A percentile compares a stretch with the other conserved stretches of the same genome.
phyloP scores from a whole-genome alignment of 2,113 vertebrate species.

The Forbesichthys agassizii region DNA sequence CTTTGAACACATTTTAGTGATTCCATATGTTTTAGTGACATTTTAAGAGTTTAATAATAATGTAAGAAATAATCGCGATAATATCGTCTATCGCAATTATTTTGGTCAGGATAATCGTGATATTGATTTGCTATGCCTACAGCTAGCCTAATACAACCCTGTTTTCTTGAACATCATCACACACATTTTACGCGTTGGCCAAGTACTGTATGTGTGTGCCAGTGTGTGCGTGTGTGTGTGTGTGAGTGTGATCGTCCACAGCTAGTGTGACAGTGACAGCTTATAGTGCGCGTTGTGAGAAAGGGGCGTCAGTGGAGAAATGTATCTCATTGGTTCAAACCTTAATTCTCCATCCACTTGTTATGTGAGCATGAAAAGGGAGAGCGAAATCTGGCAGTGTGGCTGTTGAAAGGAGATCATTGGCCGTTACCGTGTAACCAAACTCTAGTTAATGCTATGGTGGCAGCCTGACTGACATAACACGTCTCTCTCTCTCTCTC shows the following conservation, averaged over 20 bases:
- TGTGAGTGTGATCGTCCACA: conserved; percentile 26
- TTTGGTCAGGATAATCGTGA: too few species aligned
- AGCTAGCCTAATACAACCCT: conserved; percentile 14
- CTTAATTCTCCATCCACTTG: conserved; percentile 21
- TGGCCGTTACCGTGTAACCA: too few species aligned
- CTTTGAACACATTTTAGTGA: too few species aligned
- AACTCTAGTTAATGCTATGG: too few species aligned
- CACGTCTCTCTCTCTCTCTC: too few species aligned
- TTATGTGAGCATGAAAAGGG: conserved; percentile 44
- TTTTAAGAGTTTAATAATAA: too few species aligned
- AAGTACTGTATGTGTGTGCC: conserved; percentile 11
- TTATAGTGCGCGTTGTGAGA: conserved; percentile 43
- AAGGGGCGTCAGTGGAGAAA: conserved; percentile 37
- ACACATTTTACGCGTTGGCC: conserved; percentile 18
- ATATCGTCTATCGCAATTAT: too few species aligned
- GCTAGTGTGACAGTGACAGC: conserved; percentile 41
- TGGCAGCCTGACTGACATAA: too few species aligned
- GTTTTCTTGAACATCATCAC: conserved; percentile 48
- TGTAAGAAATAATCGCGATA: too few species aligned
- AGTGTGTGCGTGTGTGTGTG: conserved; percentile 28
- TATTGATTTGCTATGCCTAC: too few species aligned
- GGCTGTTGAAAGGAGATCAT: conserved; percentile 49
- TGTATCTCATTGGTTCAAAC: conserved; percentile 55
- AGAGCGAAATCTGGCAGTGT: conserved; percentile 31
- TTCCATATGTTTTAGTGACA: too few species aligned